phyloP scores from a whole-genome alignment of 53 echinoderm and acorn worm genomes.

The Apostichopus leukothele region DNA sequence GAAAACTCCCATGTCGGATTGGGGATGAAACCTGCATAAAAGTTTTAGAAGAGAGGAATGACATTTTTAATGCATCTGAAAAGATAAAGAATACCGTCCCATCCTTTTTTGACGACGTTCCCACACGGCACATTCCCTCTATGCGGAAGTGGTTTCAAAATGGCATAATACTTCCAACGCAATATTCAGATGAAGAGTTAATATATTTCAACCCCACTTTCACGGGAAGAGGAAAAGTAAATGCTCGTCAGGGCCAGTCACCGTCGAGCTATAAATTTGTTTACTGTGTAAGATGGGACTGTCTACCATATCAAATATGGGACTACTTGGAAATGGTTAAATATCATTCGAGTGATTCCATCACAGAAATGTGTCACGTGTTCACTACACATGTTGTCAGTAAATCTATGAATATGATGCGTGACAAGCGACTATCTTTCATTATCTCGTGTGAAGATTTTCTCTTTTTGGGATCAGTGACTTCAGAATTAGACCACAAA shows the following conservation, averaged over 20 bases:
- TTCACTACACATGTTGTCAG: not conserved
- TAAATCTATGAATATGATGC: slow-evolving; percentile 14
- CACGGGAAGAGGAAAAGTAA: not conserved
- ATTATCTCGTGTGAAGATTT: slow-evolving; percentile 1
- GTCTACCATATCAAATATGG: slow-evolving; percentile 36
- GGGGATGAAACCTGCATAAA: not conserved
- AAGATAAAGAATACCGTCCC: not conserved
- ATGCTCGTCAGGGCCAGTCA: not conserved
- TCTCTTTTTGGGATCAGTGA: not conserved
- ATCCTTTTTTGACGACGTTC: not conserved
- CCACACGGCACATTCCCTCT: not conserved
- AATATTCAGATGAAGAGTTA: not conserved
- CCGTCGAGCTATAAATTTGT: not conserved
- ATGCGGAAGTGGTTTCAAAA: slow-evolving; percentile 29
- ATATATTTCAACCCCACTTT: slow-evolving; percentile 36
- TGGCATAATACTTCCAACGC: slow-evolving; percentile 14
- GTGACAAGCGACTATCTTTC: slow-evolving; percentile 2
- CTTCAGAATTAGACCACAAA: not conserved
- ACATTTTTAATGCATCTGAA: not conserved
- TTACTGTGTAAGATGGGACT: slow-evolving; percentile 13
- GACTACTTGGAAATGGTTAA: slow-evolving; percentile 24
- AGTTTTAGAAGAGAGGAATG: not conserved
- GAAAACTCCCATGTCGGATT: not conserved
- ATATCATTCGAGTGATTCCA: not conserved
- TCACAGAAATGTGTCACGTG: slow-evolving; percentile 33